Evolutionary conservation across 1,140 invertebrate species (phyloP).

Genomic region (Tetramorium parvispinum): DNA sequence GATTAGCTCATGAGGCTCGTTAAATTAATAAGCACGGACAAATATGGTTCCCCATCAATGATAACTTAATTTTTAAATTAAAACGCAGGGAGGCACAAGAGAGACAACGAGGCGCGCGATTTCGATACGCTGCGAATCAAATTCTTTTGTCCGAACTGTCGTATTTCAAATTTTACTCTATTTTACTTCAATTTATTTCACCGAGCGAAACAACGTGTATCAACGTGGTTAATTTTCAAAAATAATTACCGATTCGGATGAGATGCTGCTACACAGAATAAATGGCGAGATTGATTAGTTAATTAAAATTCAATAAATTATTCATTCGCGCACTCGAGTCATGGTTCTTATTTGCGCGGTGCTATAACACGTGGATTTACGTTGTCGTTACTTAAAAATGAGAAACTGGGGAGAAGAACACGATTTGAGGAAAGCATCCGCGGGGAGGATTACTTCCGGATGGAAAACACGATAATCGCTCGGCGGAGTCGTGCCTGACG

Average conservation of each 20-base stretch:
- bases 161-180: not conserved
- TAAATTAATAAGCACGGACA: constrained; percentile 21
- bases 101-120: not conserved
- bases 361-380: not conserved
- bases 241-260: not conserved
- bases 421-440: not conserved
- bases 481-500: not conserved
- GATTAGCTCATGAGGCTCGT: constrained; percentile 12
- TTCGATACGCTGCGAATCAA: not conserved
- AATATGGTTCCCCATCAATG: not conserved
- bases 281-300: not conserved
- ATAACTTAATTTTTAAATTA: constrained; percentile 13
- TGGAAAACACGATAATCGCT: constrained; percentile 35
- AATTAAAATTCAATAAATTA: not conserved
- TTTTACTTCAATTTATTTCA: not conserved
- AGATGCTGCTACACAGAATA: not conserved
- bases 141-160: not conserved
- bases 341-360: not conserved
- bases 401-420: not conserved
- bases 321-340: not conserved
- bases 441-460: constrained; percentile 22
- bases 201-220: not conserved
- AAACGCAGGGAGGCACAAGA: not conserved
- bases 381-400: not conserved
- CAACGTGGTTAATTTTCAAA: not conserved